Conservation (phyloP, 1,140 invertebrate species). For the Drosophila pseudoananassae region DNA sequence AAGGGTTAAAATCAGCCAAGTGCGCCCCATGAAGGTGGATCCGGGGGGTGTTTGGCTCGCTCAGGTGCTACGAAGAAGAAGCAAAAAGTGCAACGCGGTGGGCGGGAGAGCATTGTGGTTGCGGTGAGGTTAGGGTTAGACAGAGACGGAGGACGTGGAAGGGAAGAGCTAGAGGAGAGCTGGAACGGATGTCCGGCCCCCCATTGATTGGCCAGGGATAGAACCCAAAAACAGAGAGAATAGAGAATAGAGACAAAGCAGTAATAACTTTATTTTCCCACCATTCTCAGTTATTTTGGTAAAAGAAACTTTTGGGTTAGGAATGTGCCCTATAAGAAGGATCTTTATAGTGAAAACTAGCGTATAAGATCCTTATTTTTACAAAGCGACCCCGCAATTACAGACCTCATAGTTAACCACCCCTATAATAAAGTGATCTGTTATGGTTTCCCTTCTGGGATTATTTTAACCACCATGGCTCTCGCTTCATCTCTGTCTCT, state of each 20-base stretch:
- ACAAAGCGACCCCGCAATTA: neutral
- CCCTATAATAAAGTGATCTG: neutral
- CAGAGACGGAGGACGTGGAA: too few relatives aligned
- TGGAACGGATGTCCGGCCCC: slow-evolving; percentile 38
- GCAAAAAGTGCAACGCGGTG: neutral
- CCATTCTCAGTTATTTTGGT: neutral
- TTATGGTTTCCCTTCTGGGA: neutral
- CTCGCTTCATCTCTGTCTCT: neutral
- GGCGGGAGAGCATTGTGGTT: neutral
- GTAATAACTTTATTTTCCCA: neutral
- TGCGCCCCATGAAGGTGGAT: too few relatives aligned
- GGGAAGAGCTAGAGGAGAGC: neutral
- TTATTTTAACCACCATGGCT: neutral
- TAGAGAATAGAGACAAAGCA: neutral
- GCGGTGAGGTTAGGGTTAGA: slow-evolving; percentile 3
- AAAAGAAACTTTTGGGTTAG: too few relatives aligned
- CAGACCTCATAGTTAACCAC: neutral
- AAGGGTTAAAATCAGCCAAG: too few relatives aligned
- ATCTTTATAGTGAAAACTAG: neutral
- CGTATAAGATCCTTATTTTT: neutral
- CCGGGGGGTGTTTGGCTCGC: too few relatives aligned
- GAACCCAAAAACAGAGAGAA: neutral
- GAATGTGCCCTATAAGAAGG: neutral
- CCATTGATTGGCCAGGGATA: slow-evolving; percentile 32
- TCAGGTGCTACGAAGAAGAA: too few relatives aligned